Evolutionary conservation across 2,113 vertebrate species (phyloP).

Genomic region (Salminus brasiliensis): DNA sequence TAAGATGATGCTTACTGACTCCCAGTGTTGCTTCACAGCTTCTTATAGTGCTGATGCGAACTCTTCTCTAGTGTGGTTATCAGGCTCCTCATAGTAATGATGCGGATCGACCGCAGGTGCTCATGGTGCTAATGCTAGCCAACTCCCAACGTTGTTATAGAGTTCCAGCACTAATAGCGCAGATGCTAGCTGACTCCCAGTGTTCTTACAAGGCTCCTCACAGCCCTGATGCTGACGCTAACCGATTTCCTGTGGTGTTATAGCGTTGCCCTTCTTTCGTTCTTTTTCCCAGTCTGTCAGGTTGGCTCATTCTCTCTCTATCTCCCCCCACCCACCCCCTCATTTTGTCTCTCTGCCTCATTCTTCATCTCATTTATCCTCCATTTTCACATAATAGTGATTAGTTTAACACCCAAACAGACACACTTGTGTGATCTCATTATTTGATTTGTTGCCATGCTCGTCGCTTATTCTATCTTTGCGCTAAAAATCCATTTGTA

Average conservation of each 20-base stretch:
- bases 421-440: constrained; percentile 4
- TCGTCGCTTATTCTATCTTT: not conserved
- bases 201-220: too few species aligned
- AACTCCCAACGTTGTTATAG: not conserved
- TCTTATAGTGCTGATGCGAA: not conserved
- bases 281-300: not conserved
- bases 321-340: not conserved
- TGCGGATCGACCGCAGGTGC: not conserved
- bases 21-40: not conserved
- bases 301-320: not conserved
- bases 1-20: not conserved
- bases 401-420: constrained; percentile 3
- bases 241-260: not conserved
- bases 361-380: not conserved
- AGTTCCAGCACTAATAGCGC: not conserved
- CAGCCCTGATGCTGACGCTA: not conserved
- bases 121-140: not conserved
- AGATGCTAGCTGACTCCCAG: not conserved
- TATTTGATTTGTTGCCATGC: not conserved
- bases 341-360: not conserved
- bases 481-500: not conserved
- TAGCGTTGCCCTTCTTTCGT: not conserved
- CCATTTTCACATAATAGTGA: not conserved
- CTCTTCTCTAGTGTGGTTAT: not conserved
- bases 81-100: not conserved